Base-by-base conservation (phyloP, 2,888 invertebrate species). In the Mythimna pallens region DNA sequence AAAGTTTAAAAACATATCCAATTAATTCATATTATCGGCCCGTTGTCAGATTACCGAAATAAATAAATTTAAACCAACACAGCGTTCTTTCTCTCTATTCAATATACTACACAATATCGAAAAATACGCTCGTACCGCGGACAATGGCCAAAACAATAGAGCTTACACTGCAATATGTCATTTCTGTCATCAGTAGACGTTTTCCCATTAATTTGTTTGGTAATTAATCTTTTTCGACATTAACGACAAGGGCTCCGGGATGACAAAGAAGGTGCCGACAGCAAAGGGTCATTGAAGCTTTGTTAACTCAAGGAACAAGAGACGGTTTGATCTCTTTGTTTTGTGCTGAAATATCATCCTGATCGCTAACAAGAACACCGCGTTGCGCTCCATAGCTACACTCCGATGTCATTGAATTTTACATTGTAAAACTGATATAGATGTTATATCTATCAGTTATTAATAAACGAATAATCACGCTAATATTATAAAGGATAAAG, bases 151-250 rank as follows among this genome's bases (percentile, higher is more conserved):
- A 77, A 82, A 88, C 81, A 86, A 88, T 84, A 79, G 78, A 74
- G 72, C 79, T 72, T 73, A 76, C 80, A 71, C 68, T 78, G 72
- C 76, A 81, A 78, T 81, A 81, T 69, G 76, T 72, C 72, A 82
- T 80, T 84, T 77, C 81, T 87, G 85, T 84, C 80, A 78, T 75
- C 80, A 69, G 63, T 83, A 73, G 83, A 84, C 82, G 55, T 82
- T 82, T 87, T 73, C 76, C 84, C 80, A 86, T 90, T 91, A 87
- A 93, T 93, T 93, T 92, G 88, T 89, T 90, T 90, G 89, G 88
- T 93, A 93, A 94, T 94, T 94, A 94, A 94, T 94, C 92, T 93
- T 92, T 88, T 92, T 93, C 92, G 93, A 92, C 92, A 90, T 92
- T 90, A 89, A 86, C 90, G 91, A 90, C 87, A 88, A 88, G 86